Evolutionary conservation across 2,113 vertebrate genomes (phyloP).

Genomic region (Narcine bancroftii): DNA sequence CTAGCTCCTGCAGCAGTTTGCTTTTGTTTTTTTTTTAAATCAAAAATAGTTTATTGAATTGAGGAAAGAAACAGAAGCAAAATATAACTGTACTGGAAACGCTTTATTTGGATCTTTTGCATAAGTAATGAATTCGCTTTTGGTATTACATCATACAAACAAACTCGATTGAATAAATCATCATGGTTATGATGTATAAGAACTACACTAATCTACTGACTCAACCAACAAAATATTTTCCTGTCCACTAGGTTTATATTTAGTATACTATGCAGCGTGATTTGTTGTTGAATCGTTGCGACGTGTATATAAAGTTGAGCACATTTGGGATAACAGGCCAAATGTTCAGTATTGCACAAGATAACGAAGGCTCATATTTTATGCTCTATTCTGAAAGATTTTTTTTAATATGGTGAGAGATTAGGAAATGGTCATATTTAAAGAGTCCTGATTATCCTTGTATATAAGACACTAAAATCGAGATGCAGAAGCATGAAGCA

Average conservation of each 20-base stretch:
- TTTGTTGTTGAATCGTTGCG: neutral
- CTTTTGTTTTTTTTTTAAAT: neutral
- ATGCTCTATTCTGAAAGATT: neutral
- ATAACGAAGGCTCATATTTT: neutral
- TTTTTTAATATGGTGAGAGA: too few relatives aligned
- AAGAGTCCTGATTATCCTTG: too few relatives aligned
- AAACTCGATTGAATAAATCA: neutral
- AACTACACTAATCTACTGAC: neutral
- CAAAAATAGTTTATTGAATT: neutral
- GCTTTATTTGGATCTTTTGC: neutral
- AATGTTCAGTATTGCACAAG: neutral
- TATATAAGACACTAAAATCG: too few relatives aligned
- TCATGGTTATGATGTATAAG: neutral
- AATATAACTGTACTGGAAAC: neutral
- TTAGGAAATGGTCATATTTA: too few relatives aligned
- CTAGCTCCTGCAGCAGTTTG: neutral
- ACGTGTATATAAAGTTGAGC: neutral
- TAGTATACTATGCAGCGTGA: neutral
- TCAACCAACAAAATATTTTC: conserved; percentile 9
- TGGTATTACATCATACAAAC: neutral
- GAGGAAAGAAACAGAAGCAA: neutral
- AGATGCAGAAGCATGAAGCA: too few relatives aligned
- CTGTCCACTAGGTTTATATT: neutral
- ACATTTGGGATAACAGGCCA: neutral
- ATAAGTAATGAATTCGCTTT: neutral